phyloP scores from a whole-genome alignment of 2,888 invertebrate genomes.

The Girardia tigrina region DNA sequence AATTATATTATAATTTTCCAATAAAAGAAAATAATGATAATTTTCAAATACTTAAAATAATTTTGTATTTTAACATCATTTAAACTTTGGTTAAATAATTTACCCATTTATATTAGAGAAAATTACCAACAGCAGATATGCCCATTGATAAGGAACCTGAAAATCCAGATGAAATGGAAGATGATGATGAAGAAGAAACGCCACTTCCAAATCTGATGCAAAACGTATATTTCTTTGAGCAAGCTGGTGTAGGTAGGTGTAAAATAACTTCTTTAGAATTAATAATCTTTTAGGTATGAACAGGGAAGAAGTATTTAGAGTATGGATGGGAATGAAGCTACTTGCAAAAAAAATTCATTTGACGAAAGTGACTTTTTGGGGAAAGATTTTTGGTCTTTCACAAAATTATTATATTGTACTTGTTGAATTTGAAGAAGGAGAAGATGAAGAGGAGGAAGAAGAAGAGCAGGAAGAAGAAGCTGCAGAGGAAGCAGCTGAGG shows the following conservation, averaged over 20 bases:
- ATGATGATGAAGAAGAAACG: constrained; percentile 46
- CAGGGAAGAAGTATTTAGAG: constrained; percentile 59
- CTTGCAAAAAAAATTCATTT: constrained; percentile 49
- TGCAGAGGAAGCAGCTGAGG: constrained; percentile 35
- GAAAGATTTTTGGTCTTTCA: constrained; percentile 63
- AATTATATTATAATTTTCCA: no score
- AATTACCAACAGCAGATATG: background rate
- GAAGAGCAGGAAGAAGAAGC: constrained; percentile 56
- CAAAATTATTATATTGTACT: constrained; percentile 66
- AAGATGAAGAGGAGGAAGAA: constrained; percentile 55
- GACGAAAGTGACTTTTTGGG: constrained; percentile 59
- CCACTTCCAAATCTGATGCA: constrained; percentile 53
- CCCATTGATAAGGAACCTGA: constrained; percentile 2
- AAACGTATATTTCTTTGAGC: constrained; percentile 54
- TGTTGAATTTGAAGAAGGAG: constrained; percentile 55
- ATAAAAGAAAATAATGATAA: no score
- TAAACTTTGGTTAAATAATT: no score
- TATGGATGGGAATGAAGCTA: constrained; percentile 61
- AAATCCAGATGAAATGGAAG: constrained; percentile 40
- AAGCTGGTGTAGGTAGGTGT: constrained; percentile 63
- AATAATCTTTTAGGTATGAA: constrained; percentile 54
- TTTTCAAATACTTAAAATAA: no score
- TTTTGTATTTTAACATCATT: no score
- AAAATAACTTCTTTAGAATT: background rate
- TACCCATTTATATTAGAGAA: no score